Conservation (phyloP, 2,113 vertebrate genomes). For the Haemorhous mexicanus region DNA sequence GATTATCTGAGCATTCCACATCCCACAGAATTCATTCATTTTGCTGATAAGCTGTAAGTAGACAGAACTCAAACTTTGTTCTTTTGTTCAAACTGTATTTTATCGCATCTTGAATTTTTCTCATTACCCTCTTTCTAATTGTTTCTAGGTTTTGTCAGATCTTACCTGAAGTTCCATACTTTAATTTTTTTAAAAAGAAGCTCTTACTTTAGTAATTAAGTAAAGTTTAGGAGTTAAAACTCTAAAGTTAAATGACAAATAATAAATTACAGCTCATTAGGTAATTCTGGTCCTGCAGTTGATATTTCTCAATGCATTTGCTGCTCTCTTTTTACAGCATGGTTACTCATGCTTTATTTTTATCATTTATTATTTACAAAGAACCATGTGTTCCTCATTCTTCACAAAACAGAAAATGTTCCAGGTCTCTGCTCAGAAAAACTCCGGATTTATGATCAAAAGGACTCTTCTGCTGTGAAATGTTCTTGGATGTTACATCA, state of each 20-base stretch:
- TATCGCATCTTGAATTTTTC: neutral
- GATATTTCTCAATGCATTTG: neutral
- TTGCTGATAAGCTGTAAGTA: neutral
- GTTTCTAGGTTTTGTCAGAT: neutral
- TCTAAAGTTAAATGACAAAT: neutral
- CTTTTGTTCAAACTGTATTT: neutral
- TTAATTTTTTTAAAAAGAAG: neutral
- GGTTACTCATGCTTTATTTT: conserved; percentile 35
- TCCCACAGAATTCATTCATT: neutral
- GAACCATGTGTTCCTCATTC: neutral
- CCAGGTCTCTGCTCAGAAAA: neutral
- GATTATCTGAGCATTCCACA: neutral
- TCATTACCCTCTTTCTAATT: neutral
- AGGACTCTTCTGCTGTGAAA: neutral
- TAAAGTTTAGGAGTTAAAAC: neutral
- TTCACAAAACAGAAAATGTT: neutral
- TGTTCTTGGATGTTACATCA: neutral
- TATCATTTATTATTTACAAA: conserved; percentile 43
- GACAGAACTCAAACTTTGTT: neutral
- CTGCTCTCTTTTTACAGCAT: neutral
- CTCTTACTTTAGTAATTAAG: neutral
- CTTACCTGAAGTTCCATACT: neutral
- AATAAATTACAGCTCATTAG: neutral
- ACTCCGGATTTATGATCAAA: neutral
- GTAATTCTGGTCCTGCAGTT: neutral